Evolutionary conservation across 2,888 invertebrate genomes (phyloP), one percentile per base, ranked within the genome.

Genomic region (Antheraea assamensis): DNA sequence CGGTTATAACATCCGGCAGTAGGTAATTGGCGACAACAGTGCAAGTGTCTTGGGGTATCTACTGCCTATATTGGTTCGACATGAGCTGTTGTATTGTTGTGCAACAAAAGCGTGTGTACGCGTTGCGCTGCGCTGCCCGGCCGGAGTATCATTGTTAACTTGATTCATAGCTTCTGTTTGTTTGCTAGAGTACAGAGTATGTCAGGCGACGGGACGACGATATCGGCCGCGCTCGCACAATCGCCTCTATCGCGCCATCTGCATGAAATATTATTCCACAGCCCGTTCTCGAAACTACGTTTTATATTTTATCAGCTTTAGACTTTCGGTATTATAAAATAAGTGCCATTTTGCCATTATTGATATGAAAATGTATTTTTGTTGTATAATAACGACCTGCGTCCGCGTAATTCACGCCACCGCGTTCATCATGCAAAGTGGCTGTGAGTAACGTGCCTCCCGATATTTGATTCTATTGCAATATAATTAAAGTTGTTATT

Each of bases 391-490:
- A 92, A 91, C 90, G 90, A 92, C 88, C 90, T 87, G 90, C 87
- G 89, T 83, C 82, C 92, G 92, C 92, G 93, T 92, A 93, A 93
- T 93, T 93, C 93, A 92, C 93, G 92, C 93, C 92, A 88, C 86
- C 84, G 88, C 89, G 88, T 86, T 90, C 91, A 89, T 93, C 93
- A 93, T 93, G 93, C 93, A 93, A 92, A 92, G 91, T 89, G 90
- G 82, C 84, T 79, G 78, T 78, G 75, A 72, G 64, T 55, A 49
- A 13, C 55, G 35, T 30, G 64, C 21, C 75, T 75, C 42, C 27
- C 78, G 27, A 86, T 79, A 81, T 21, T 73, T 66, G 30, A 84
- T 86, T 76, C 75, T 85, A 80, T 47, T 0, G 0, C 10, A 13
- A 0, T 24, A 4, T 17, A 0, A 0, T 58, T 78, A 85, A 58